phyloP scores from a whole-genome alignment of 1,140 invertebrate genomes.

The Idris sp. region DNA sequence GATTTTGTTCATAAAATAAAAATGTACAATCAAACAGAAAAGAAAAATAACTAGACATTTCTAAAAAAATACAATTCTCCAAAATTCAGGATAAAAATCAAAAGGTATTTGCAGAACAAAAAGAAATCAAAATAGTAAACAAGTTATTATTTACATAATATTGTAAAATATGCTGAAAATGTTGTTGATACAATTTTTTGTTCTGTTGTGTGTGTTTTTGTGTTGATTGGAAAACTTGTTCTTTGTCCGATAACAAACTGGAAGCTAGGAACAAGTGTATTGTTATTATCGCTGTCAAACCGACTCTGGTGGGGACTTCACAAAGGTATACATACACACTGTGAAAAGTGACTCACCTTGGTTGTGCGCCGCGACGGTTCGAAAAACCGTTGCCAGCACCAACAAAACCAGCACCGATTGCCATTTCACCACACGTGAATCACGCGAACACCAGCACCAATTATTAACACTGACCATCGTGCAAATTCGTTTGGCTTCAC shows the following conservation, averaged over 20 bases:
- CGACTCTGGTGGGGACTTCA: slow-evolving; percentile 4
- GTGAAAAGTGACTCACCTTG: slow-evolving; percentile 68
- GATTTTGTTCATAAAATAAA: too few relatives aligned
- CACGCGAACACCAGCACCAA: slow-evolving; percentile 64
- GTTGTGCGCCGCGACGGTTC: slow-evolving; percentile 55
- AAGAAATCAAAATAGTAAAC: too few relatives aligned
- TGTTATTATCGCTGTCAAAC: slow-evolving; percentile 35
- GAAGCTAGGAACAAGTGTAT: slow-evolving; percentile 11
- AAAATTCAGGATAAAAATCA: too few relatives aligned
- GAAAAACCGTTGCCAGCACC: slow-evolving; percentile 61
- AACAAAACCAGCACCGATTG: slow-evolving; percentile 65
- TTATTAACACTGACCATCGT: slow-evolving; percentile 71
- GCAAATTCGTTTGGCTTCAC: slow-evolving; percentile 54
- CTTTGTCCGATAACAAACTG: not conserved
- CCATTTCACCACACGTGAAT: slow-evolving; percentile 63
- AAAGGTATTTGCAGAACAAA: too few relatives aligned
- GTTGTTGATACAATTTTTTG: too few relatives aligned
- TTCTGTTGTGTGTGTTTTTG: too few relatives aligned
- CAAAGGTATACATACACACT: too few relatives aligned
- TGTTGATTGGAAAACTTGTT: not conserved
- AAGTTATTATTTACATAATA: too few relatives aligned
- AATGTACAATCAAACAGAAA: too few relatives aligned
- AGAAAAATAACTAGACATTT: too few relatives aligned
- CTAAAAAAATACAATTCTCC: too few relatives aligned
- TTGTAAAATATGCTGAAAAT: too few relatives aligned